Evolutionary conservation across 2,797 vertebrate species (phyloP), one percentile per base, ranked within the genome.

Genomic region (Rhinella marina): DNA sequence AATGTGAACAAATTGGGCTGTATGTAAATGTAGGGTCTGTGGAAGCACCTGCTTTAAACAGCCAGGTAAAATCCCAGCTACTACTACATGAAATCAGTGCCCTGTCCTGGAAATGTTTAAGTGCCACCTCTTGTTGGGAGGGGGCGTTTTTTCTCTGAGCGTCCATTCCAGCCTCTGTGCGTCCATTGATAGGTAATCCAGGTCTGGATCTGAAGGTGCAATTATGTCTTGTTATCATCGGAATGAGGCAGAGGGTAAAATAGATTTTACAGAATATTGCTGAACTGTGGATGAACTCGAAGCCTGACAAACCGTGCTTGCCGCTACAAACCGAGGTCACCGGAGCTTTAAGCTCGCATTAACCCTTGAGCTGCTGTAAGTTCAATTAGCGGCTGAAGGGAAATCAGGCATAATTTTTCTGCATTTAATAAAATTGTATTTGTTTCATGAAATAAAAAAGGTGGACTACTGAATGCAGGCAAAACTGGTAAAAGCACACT

Each of bases 171-270:
- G 54, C 27, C 32, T 84, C 41, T 80, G 56, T 80, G 54, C 70
- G 79, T 52, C 66, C 84, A 89, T 50, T 76, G 79, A 89, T 81
- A 73, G 62, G 11, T 82, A 86, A 89, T 89, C 88, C 84, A 52
- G 84, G 70, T 77, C 72, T 68, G 59, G 59, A 89, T 89, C 84
- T 89, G 79, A 89, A 89, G 84, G 79, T 17, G 41, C 88, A 86
- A 89, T 89, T 86, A 86, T 89, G 88, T 86, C 88, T 89, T 89
- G 84, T 89, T 89, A 89, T 89, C 88, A 89, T 82, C 62, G 84
- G 84, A 82, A 86, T 78, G 84, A 89, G 84, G 82, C 84, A 54
- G 88, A 82, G 68, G 88, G 88, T 86, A 75, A 86, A 86, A 89
- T 86, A 89, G 84, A 86, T 86, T 86, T 89, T 86, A 48, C 61